Percentiles rank a stretch among this genome's conserved stretches.
Evolutionary conservation across 2,113 vertebrate species (phyloP).

Genomic region (Synodontis membranacea): DNA sequence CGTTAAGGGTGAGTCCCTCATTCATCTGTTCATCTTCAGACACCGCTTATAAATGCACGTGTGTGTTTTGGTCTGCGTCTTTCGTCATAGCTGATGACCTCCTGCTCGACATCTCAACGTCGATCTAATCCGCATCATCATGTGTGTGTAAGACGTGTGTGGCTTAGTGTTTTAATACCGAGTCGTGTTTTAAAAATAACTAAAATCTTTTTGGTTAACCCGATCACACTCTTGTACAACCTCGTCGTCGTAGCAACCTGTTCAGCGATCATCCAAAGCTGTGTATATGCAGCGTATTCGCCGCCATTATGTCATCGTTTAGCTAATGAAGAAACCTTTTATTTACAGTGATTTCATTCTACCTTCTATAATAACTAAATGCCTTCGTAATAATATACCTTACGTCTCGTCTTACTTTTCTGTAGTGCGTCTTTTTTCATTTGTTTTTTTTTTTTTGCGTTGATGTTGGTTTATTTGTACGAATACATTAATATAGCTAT

Average conservation of each 20-base stretch:
- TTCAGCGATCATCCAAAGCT: not conserved
- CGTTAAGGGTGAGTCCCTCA: constrained; percentile 81
- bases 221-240: not conserved
- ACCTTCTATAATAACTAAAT: too few relatives aligned
- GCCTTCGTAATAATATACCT: too few relatives aligned
- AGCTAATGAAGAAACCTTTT: too few relatives aligned
- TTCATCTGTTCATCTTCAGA: not conserved
- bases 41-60: not conserved
- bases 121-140: not conserved
- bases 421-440: too few relatives aligned
- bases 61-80: not conserved
- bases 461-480: not conserved
- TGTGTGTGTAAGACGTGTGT: too few relatives aligned
- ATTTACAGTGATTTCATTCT: too few relatives aligned
- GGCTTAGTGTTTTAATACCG: too few relatives aligned
- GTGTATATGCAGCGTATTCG: too few relatives aligned
- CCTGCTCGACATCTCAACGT: not conserved
- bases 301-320: too few relatives aligned
- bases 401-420: not conserved
- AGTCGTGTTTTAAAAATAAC: not conserved
- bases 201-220: not conserved
- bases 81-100: not conserved
- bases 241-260: not conserved
- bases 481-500: too few relatives aligned
- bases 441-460: too few relatives aligned